phyloP scores from a whole-genome alignment of 1,140 invertebrate species.

The Drosophila ironensis region DNA sequence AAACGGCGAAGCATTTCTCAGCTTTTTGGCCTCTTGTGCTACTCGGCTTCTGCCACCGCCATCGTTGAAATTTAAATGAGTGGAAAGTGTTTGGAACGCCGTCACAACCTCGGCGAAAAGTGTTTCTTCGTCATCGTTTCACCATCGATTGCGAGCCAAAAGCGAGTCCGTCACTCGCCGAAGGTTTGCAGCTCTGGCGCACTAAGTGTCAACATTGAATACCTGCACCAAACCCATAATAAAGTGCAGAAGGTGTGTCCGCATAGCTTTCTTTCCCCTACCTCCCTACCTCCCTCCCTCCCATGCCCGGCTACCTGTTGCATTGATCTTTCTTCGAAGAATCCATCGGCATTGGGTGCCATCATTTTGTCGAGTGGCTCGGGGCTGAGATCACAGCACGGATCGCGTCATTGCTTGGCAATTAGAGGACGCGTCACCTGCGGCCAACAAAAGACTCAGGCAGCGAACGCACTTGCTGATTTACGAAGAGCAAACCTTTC shows the following conservation, averaged over 20 bases:
- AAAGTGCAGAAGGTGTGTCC: conserved; percentile 24
- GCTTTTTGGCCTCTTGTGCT: conserved; percentile 31
- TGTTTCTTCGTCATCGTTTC: conserved; percentile 37
- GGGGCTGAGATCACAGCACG: conserved; percentile 12
- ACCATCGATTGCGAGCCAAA: conserved; percentile 8
- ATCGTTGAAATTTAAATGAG: conserved; percentile 76
- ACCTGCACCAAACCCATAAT: conserved; percentile 48
- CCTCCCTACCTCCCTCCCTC: too few species aligned
- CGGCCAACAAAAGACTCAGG: conserved; percentile 46
- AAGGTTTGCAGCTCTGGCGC: conserved; percentile 4
- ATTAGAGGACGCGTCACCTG: conserved; percentile 32
- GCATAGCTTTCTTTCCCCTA: conserved; percentile 4
- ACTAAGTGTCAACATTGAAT: conserved; percentile 47
- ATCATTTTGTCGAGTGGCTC: not conserved
- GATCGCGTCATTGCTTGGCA: conserved; percentile 3
- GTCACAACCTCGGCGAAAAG: conserved; percentile 13
- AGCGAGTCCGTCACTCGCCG: conserved; percentile 2
- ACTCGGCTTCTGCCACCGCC: conserved; percentile 10
- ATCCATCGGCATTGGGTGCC: conserved; percentile 1
- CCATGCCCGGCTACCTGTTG: not conserved
- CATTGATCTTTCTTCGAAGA: conserved; percentile 1
- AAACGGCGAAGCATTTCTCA: conserved; percentile 42
- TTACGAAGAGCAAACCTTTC: not conserved
- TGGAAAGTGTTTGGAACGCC: conserved; percentile 77
- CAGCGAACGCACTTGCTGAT: conserved; percentile 34